These are phyloP conservation scores for Tiaroga cobitis DNA, from an alignment of 2,797 vertebrate species.

Conservation along the genomic window DNA sequence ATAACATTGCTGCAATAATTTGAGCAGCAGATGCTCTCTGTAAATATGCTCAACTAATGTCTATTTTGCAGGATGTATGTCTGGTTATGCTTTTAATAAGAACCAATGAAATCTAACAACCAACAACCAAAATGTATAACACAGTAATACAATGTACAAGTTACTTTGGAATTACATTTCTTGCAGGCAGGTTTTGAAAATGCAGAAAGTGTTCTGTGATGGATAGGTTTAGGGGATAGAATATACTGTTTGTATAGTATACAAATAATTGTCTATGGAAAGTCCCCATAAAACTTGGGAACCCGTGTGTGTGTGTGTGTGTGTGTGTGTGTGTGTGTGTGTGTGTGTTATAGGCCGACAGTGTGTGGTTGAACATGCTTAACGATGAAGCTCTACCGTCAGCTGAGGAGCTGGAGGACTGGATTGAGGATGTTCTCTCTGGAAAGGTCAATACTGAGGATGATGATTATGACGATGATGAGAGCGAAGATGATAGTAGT, in stretches of 20 bases:
- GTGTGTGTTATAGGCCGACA: conserved; percentile 85
- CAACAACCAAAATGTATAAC: not conserved
- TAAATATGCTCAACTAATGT: not conserved
- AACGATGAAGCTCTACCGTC: conserved; percentile 92
- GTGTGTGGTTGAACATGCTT: conserved; percentile 93
- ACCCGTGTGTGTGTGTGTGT: not conserved
- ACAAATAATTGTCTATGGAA: not conserved
- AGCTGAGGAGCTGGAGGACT: conserved; percentile 93
- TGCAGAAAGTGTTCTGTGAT: too few species aligned
- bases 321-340: conserved; percentile 76
- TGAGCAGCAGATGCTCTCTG: not conserved
- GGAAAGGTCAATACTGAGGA: conserved; percentile 97
- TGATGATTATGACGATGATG: conserved; percentile 69
- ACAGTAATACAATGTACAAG: not conserved
- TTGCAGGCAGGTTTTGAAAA: too few species aligned
- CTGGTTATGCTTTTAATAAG: not conserved
- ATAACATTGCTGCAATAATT: not conserved
- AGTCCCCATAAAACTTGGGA: not conserved
- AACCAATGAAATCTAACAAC: not conserved
- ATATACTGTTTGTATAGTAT: not conserved
- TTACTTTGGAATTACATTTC: too few species aligned
- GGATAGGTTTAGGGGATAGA: not conserved
- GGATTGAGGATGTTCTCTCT: conserved; percentile 96
- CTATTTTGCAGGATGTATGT: not conserved
- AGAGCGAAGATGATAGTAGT: conserved; percentile 65